Percentiles rank a stretch among this genome's conserved stretches.
These are phyloP conservation scores for Peromyscus attwateri DNA, from an alignment of 2,797 vertebrate genomes.

Conservation along the genomic window DNA sequence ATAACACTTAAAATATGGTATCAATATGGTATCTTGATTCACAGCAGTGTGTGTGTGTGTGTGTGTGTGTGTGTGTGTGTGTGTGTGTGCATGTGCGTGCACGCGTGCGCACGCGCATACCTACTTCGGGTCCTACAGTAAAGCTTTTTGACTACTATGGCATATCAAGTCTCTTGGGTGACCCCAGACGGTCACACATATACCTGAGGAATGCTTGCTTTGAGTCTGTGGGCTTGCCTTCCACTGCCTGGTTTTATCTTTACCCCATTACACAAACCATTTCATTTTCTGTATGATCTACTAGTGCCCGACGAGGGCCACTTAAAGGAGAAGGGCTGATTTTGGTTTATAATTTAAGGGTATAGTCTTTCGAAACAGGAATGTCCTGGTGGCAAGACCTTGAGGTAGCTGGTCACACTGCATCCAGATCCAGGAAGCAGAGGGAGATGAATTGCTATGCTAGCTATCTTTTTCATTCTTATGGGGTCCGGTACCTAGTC, in stretches of 20 bases:
- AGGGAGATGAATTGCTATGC: neutral
- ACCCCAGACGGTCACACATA: neutral
- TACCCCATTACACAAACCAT: neutral
- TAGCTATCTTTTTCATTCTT: neutral
- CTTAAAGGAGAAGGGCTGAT: neutral
- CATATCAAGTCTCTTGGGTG: neutral
- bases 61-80: neutral
- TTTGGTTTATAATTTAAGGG: neutral
- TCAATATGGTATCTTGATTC: neutral
- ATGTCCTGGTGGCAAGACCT: neutral
- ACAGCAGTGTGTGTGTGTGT: neutral
- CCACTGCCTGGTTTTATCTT: neutral
- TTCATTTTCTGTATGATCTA: neutral
- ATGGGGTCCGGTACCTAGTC: neutral
- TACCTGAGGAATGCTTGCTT: neutral
- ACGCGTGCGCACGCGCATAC: no score
- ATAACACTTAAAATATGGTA: neutral
- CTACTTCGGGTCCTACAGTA: neutral
- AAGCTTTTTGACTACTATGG: neutral
- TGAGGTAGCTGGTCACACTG: neutral
- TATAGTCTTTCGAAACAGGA: neutral
- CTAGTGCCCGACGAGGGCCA: neutral
- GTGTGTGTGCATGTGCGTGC: neutral
- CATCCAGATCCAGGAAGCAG: neutral
- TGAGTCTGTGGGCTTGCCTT: neutral